A percentile compares a stretch with the other conserved stretches of the same genome.
phyloP scores from a whole-genome alignment of 2,888 invertebrate species.

The Euzetes globulus region DNA sequence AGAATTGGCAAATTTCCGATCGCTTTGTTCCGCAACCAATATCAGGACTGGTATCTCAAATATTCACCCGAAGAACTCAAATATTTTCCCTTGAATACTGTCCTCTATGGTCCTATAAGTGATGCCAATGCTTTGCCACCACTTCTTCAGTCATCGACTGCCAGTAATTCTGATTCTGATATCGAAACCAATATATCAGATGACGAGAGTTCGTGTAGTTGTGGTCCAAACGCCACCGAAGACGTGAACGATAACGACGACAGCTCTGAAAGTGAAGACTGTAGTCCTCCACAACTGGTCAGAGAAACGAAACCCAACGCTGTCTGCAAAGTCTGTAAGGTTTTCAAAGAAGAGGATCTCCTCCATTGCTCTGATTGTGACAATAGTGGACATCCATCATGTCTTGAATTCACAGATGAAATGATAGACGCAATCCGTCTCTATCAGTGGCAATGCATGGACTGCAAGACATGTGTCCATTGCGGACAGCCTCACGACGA shows the following conservation, averaged over 20 bases:
- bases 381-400: conserved; percentile 68
- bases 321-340: conserved; percentile 41
- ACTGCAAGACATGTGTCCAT: conserved; percentile 80
- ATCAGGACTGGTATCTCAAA: conserved; percentile 70
- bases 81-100: conserved; percentile 86
- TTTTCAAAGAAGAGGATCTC: conserved; percentile 52
- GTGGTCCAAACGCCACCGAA: conserved; percentile 39
- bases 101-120: conserved; percentile 57
- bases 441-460: conserved; percentile 88
- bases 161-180: conserved; percentile 50
- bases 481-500: conserved; percentile 74
- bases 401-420: conserved; percentile 72
- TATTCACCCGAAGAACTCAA: conserved; percentile 78
- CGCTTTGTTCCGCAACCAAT: conserved; percentile 93
- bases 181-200: conserved; percentile 44
- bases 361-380: conserved; percentile 58
- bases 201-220: conserved; percentile 32
- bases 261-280: conserved; percentile 23
- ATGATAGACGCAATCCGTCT: conserved; percentile 73
- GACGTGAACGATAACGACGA: conserved; percentile 38
- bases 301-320: conserved; percentile 37
- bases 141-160: conserved; percentile 21
- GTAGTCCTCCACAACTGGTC: conserved; percentile 20
- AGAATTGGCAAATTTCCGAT: conserved; percentile 65
- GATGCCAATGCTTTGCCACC: conserved; percentile 34